Conservation (phyloP, 1,140 invertebrate species). For the Chymomyza costata region DNA sequence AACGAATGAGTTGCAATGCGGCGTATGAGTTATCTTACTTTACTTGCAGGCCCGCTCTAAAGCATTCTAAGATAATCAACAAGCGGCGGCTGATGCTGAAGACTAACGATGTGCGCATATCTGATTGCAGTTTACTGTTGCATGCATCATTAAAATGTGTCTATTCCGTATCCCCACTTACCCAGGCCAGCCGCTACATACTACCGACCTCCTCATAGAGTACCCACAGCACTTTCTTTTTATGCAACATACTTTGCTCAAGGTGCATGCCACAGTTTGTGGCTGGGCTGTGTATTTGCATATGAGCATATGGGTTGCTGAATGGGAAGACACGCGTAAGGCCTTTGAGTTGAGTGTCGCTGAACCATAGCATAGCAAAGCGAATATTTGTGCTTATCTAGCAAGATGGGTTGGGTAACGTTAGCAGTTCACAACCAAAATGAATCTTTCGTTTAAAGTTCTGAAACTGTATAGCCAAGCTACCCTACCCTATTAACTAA, state of each 20-base stretch:
- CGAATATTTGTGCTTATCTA: too few species aligned
- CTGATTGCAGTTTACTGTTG: conserved; percentile 73
- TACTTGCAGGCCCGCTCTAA: conserved; percentile 32
- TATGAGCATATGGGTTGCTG: conserved; percentile 29
- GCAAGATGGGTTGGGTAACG: too few species aligned
- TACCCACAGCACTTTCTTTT: conserved; percentile 57
- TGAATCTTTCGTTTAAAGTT: too few species aligned
- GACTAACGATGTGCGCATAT: conserved; percentile 73
- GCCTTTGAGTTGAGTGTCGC: conserved; percentile 50
- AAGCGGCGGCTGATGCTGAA: conserved; percentile 71
- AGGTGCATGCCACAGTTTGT: conserved; percentile 48
- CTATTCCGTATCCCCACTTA: conserved; percentile 21
- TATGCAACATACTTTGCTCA: conserved; percentile 58
- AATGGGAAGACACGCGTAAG: conserved; percentile 48
- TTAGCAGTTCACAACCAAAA: too few species aligned
- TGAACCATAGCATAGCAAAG: conserved; percentile 41
- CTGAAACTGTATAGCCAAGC: too few species aligned
- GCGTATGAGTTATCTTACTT: conserved; percentile 71
- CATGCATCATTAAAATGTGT: conserved; percentile 73
- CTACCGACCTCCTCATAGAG: not conserved
- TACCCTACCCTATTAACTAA: conserved; percentile 34
- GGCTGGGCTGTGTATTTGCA: conserved; percentile 54
- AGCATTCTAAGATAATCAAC: conserved; percentile 73
- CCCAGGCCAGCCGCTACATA: not conserved
- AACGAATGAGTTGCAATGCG: conserved; percentile 37